A percentile compares a stretch with the other conserved stretches of the same genome.
Evolutionary conservation across 2,797 vertebrate species (phyloP).

Genomic region (Todus mexicanus): DNA sequence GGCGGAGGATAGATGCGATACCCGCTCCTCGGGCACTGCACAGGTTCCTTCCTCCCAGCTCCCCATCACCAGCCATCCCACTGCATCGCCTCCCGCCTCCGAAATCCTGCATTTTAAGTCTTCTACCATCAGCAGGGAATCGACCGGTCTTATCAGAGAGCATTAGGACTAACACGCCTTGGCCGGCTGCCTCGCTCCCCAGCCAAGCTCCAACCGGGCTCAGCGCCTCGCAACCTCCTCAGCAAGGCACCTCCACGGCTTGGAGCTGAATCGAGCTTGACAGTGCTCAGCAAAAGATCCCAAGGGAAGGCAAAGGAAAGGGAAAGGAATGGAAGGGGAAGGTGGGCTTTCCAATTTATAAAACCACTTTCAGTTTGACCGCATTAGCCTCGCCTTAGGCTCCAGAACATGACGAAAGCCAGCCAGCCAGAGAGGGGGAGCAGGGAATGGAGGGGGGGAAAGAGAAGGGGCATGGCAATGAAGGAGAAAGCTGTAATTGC

Average conservation of each 20-base stretch:
- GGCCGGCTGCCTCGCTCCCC: neutral
- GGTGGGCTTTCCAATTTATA: slow-evolving; percentile 41
- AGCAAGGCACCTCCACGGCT: neutral
- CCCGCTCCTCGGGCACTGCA: fast-evolving
- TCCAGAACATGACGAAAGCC: slow-evolving; percentile 34
- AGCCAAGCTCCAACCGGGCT: neutral
- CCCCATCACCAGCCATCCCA: neutral
- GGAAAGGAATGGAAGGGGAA: slow-evolving; percentile 11
- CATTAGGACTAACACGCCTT: neutral
- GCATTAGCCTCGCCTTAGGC: slow-evolving; percentile 66
- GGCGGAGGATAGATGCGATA: neutral
- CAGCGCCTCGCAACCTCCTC: neutral
- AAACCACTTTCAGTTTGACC: slow-evolving; percentile 59
- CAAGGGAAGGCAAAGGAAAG: neutral
- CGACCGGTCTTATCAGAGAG: neutral
- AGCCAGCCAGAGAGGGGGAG: neutral
- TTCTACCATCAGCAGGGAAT: neutral
- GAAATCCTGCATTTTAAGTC: fast-evolving
- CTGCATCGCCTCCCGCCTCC: neutral
- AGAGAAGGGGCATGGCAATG: neutral
- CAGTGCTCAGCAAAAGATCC: slow-evolving; percentile 31
- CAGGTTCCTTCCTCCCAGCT: neutral
- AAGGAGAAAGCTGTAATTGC: slow-evolving; percentile 53
- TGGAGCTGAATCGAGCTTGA: slow-evolving; percentile 25
- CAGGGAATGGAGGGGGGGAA: neutral